phyloP scores from a whole-genome alignment of 2,888 invertebrate genomes.

The Eupeodes luniger region DNA sequence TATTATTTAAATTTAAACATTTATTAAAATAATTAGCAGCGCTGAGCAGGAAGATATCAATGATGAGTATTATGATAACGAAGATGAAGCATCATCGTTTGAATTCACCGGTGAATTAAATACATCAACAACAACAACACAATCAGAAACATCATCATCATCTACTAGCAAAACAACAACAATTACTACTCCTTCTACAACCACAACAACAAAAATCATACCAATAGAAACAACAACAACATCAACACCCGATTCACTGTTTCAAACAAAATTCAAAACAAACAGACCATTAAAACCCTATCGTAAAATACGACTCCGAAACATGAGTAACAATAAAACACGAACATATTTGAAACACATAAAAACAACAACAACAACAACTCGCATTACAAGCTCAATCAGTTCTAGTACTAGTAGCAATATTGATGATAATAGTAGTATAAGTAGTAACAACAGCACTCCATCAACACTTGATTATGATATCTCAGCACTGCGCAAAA shows the following conservation, averaged over 20 bases:
- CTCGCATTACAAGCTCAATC: slow-evolving; percentile 78
- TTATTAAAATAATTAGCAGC: slow-evolving; percentile 75
- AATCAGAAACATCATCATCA: slow-evolving; percentile 69
- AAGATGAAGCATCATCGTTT: slow-evolving; percentile 68
- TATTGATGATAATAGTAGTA: slow-evolving; percentile 62
- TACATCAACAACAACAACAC: slow-evolving; percentile 65
- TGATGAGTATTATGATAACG: slow-evolving; percentile 68
- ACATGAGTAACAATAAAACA: slow-evolving; percentile 79
- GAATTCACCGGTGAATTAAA: slow-evolving; percentile 61
- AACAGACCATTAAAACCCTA: slow-evolving; percentile 65
- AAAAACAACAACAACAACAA: slow-evolving; percentile 83
- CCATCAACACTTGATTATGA: slow-evolving; percentile 51
- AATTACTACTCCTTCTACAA: slow-evolving; percentile 74
- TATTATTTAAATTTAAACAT: slow-evolving; percentile 59
- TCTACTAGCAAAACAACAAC: slow-evolving; percentile 78
- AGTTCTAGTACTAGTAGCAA: slow-evolving; percentile 59
- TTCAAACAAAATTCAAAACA: slow-evolving; percentile 52
- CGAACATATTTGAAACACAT: slow-evolving; percentile 73
- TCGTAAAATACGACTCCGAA: slow-evolving; percentile 73
- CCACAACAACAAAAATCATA: slow-evolving; percentile 81
- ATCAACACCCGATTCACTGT: slow-evolving; percentile 62
- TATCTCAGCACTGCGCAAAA: slow-evolving; percentile 80
- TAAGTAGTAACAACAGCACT: slow-evolving; percentile 59
- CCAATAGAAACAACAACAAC: slow-evolving; percentile 70
- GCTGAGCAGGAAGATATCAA: slow-evolving; percentile 70